Evolutionary conservation across 2,888 invertebrate species (phyloP).

Genomic region (Tiliacea aurago): DNA sequence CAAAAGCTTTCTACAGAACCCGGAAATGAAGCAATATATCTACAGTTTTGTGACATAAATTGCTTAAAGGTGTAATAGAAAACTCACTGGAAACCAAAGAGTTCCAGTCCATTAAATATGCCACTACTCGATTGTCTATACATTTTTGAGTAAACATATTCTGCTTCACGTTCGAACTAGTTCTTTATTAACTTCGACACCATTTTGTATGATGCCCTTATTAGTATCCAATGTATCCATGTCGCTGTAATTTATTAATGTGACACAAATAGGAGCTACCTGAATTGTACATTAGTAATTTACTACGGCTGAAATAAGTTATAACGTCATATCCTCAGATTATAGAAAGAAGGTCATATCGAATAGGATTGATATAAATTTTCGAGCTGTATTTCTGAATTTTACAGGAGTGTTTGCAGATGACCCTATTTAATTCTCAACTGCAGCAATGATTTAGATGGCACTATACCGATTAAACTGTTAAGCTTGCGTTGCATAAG

Average conservation of each 20-base stretch:
- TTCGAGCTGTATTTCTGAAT: neutral
- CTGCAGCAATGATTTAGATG: no score
- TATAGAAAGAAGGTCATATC: no score
- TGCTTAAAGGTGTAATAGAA: neutral
- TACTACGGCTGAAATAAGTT: neutral
- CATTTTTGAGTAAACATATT: constrained; percentile 31
- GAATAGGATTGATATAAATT: neutral
- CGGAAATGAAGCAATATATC: no score
- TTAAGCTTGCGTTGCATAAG: neutral
- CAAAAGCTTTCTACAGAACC: neutral
- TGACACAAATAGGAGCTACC: constrained; percentile 5
- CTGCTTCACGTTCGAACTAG: neutral
- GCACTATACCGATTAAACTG: no score
- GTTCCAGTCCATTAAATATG: neutral
- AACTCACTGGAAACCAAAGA: neutral
- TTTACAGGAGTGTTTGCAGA: no score
- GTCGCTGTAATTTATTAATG: constrained; percentile 17
- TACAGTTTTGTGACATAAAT: neutral
- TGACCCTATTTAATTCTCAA: no score
- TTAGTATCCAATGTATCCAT: neutral
- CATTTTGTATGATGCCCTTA: neutral
- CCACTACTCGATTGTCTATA: constrained; percentile 13
- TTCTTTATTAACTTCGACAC: constrained; percentile 7
- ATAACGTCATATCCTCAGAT: no score
- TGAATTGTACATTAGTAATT: neutral